Conservation (phyloP, 2,888 invertebrate species). For the Pegoplata infirma region DNA sequence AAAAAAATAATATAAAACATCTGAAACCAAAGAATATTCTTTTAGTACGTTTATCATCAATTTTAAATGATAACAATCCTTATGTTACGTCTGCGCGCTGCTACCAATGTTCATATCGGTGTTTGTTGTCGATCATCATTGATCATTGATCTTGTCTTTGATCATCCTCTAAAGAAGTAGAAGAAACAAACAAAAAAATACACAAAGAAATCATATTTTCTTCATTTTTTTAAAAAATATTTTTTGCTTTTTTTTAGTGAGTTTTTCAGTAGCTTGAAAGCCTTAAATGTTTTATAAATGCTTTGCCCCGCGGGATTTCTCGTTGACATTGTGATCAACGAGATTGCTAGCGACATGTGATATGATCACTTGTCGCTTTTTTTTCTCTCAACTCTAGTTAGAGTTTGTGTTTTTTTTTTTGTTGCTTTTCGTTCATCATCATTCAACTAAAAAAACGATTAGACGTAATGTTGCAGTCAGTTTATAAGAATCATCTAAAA, state of each 20-base stretch:
- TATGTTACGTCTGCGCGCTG: too few species aligned
- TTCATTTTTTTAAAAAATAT: slow-evolving; percentile 27
- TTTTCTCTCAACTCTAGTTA: slow-evolving; percentile 35
- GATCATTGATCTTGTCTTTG: slow-evolving; percentile 63
- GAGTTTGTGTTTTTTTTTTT: slow-evolving; percentile 20
- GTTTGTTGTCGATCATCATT: slow-evolving; percentile 63
- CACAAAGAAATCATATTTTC: slow-evolving; percentile 45
- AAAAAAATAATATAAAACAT: too few species aligned
- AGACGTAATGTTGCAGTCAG: slow-evolving; percentile 51
- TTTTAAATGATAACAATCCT: slow-evolving; percentile 29
- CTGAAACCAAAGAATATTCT: too few species aligned
- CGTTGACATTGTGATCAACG: slow-evolving; percentile 64
- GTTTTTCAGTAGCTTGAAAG: slow-evolving; percentile 56
- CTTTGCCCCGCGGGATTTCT: slow-evolving; percentile 64
- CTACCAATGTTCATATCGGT: slow-evolving; percentile 50
- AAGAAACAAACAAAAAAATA: not conserved
- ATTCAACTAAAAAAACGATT: slow-evolving; percentile 44
- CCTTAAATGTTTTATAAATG: slow-evolving; percentile 65
- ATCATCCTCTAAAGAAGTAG: slow-evolving; percentile 37
- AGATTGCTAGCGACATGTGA: slow-evolving; percentile 63
- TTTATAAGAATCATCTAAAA: slow-evolving; percentile 24
- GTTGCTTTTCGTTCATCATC: too few species aligned
- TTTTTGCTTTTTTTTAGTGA: not conserved
- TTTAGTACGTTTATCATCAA: slow-evolving; percentile 62
- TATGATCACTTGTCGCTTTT: slow-evolving; percentile 64